Base-by-base conservation (phyloP, 2,797 vertebrate genomes). In the Acrossocheilus fasciatus region DNA sequence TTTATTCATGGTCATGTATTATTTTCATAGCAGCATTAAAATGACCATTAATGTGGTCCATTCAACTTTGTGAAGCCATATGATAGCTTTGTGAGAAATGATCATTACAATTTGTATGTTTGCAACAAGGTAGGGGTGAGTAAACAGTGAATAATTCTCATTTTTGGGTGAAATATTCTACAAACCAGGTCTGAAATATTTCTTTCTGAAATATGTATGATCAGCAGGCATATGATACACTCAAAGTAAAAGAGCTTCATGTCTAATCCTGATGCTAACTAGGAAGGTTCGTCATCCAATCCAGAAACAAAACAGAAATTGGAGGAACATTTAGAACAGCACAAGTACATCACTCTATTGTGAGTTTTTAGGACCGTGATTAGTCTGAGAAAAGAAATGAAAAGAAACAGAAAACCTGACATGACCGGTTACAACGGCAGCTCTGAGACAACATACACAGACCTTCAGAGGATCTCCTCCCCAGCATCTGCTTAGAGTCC, bases 131-230 rank as follows among this genome's bases (percentile, higher is more conserved):
- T n/a, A 23, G 41, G 8, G 41, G 41, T 43, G 41, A 8, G 36
- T n/a, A 43, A 43, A 23, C 0, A 26, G 41, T 45, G 41, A 45
- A n/a, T n/a, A 15, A 43, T 8, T 26, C 11, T 15, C 2, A 54
- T 57, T 77, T 76, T 76, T 14, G 30, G 30, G 10, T 8, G 18
- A 57, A 39, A 18, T 57, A 23, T 39, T 77, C 30, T 26, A 68
- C 43, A 68, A 50, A 36, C 20, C 11, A 57, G 3, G 18, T 39
- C 75, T 59, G 26, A 26, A 26, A 26, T 26, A 26, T 26, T 26
- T 26, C 43, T 81, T 47, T 81, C 64, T 81, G 20, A 50, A 69
- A 79, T 62, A 30, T 76, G 12, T 59, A 76, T 36, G 17, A 76
- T 14, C 50, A 34, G 1, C 74, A 76, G 30, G 6, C 34, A 77